Evolutionary conservation across 1,140 invertebrate species (phyloP).

Genomic region (Trichonephila clavipes): DNA sequence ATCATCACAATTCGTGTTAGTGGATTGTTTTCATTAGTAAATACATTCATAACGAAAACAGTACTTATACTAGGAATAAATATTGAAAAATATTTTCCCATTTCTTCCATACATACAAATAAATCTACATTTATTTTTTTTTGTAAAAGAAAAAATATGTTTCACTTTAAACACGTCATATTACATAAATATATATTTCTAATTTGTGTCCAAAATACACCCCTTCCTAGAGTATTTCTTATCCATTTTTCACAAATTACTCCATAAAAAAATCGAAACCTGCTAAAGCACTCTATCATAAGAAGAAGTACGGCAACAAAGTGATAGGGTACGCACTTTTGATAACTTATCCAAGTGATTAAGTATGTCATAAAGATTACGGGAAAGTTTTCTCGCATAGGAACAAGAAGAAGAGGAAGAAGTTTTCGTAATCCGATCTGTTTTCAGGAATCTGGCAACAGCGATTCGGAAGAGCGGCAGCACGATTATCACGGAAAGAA

Average conservation of each 20-base stretch:
- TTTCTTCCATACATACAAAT: no score
- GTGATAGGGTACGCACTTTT: slow-evolving; percentile 24
- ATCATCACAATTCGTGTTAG: no score
- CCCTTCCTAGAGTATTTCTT: not conserved
- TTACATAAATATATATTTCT: not conserved
- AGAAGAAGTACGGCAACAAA: slow-evolving; percentile 14
- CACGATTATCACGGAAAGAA: slow-evolving; percentile 25
- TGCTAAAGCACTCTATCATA: not conserved
- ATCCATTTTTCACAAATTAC: not conserved
- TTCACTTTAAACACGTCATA: no score
- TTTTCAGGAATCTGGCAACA: slow-evolving; percentile 53
- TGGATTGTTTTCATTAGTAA: no score
- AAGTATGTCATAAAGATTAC: slow-evolving; percentile 42
- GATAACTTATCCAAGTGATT: slow-evolving; percentile 59
- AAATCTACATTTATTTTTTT: no score
- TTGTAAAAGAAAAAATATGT: no score
- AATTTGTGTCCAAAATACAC: not conserved
- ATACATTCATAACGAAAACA: no score
- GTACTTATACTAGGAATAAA: no score
- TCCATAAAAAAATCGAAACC: not conserved
- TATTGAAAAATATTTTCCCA: no score
- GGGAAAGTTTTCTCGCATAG: slow-evolving; percentile 29
- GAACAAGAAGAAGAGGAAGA: slow-evolving; percentile 20
- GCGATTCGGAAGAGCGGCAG: not conserved
- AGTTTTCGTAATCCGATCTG: slow-evolving; percentile 59